A percentile compares a stretch with the other conserved stretches of the same genome.
Evolutionary conservation across 2,888 invertebrate species (phyloP).

Genomic region (Podotricha telesiphe): DNA sequence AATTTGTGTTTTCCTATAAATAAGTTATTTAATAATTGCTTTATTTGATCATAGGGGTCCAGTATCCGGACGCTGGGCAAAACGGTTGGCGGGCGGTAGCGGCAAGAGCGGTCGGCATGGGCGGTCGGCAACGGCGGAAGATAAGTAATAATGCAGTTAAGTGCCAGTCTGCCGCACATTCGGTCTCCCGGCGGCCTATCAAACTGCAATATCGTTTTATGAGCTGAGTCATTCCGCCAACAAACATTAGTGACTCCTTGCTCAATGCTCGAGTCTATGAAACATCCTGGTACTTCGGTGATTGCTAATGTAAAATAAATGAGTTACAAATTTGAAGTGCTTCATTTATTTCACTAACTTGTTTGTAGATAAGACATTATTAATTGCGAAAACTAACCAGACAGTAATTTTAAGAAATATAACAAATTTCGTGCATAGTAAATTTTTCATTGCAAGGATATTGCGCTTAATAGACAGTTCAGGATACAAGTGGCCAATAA

Average conservation of each 20-base stretch:
- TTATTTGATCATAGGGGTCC: conserved; percentile 40
- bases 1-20: neutral
- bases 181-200: conserved; percentile 58
- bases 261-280: conserved; percentile 39
- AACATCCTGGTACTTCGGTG: conserved; percentile 40
- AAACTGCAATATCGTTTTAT: conserved; percentile 70
- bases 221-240: conserved; percentile 58
- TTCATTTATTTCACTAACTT: conserved; percentile 20
- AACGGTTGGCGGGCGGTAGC: conserved; percentile 33
- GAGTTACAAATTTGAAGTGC: conserved; percentile 21
- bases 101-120: conserved; percentile 29
- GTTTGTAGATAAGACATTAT: conserved; percentile 18
- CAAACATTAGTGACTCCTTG: conserved; percentile 49
- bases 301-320: conserved; percentile 45
- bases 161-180: conserved; percentile 58
- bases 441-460: conserved; percentile 62
- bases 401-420: conserved; percentile 15
- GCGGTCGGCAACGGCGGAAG: conserved; percentile 46
- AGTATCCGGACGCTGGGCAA: conserved; percentile 39
- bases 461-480: conserved; percentile 71
- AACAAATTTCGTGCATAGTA: conserved; percentile 24
- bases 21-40: conserved; percentile 51
- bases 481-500: conserved; percentile 73
- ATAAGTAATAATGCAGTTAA: conserved; percentile 66
- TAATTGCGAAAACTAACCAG: neutral